Conservation (phyloP, 2,888 invertebrate species). For the Notodonta dromedarius region DNA sequence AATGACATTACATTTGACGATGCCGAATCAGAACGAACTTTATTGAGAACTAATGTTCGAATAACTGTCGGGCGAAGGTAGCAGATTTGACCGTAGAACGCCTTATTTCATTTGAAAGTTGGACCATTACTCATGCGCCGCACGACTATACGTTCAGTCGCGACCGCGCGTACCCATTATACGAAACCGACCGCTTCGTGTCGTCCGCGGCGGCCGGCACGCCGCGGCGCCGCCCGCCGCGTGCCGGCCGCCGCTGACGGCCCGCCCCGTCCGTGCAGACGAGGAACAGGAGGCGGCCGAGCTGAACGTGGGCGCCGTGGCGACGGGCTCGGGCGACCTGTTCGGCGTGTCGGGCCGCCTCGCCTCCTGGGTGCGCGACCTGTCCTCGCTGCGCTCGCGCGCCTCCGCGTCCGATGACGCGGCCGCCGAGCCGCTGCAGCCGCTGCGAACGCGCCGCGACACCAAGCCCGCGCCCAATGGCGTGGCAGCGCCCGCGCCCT, state of each 20-base stretch:
- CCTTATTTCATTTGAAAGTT: too few relatives aligned
- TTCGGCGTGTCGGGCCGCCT: constrained; percentile 80
- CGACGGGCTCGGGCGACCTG: constrained; percentile 76
- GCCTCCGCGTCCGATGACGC: constrained; percentile 66
- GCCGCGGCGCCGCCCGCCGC: too few relatives aligned
- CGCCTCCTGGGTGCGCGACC: constrained; percentile 80
- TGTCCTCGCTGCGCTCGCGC: constrained; percentile 74
- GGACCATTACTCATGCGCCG: too few relatives aligned
- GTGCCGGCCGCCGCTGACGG: too few relatives aligned
- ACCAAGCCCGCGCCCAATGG: constrained; percentile 52
- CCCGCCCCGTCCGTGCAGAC: constrained; percentile 46
- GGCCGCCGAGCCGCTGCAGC: constrained; percentile 60
- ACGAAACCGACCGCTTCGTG: background rate
- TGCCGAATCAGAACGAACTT: too few relatives aligned
- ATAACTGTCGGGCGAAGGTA: too few relatives aligned
- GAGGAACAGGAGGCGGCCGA: constrained; percentile 72
- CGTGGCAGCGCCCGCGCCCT: constrained; percentile 39
- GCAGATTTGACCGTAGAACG: too few relatives aligned
- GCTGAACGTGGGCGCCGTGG: constrained; percentile 79
- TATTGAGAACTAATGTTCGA: too few relatives aligned
- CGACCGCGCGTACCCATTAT: too few relatives aligned
- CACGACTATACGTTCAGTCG: too few relatives aligned
- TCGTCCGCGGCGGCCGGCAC: too few relatives aligned
- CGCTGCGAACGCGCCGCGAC: constrained; percentile 33
- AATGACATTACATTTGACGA: too few relatives aligned